Base-by-base conservation (phyloP, 1,140 invertebrate species). In the Saccostrea cuccullata region DNA sequence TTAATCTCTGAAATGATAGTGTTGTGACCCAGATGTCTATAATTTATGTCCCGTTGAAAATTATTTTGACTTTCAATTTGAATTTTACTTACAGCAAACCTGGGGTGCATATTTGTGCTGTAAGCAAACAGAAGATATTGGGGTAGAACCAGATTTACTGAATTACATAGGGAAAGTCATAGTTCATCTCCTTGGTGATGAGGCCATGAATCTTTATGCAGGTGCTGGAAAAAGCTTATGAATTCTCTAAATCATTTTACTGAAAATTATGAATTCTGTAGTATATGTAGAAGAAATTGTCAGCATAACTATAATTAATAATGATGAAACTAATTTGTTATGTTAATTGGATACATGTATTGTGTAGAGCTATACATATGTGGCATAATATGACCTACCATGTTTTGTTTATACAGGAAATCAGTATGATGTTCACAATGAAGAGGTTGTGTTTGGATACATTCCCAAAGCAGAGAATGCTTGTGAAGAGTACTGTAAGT, bases 61-160 rank as follows among this genome's bases (percentile, higher is more conserved):
- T 47, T 0, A 47, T 47, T 9, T 47, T 47, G 47, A 47, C 47
- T 47, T 47, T 47, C 9, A 47, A 47, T 47, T 47, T 47, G 47
- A 8, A 47, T 26, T 73, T 73, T 77, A 13, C 30, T 90, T 90
- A 47, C 87, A 94, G 93, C 93, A 94, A 94, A 90, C 90, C n/a
- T 94, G 93, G 93, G 88, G n/a, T 89, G 90, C 90, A 4, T 94
- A 93, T 82, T 58, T 94, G n/a, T 91, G 90, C 55, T 93, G 93
- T 87, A 82, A 87, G 88, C 87, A 70, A 67, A 55, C 83, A n/a
- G 58, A 87, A 83, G 64, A 86, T 12, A 82, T 73, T 30, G 89
- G 89, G 47, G 85, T 91, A 55, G 89, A 90, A 47, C 91, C 90
- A n/a, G 91, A 92, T 17, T 85, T 94, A 26, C 87, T 94, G 70